Percentiles rank a stretch among this genome's conserved stretches.
These are phyloP conservation scores for Rhadinocentrus ornatus DNA, from an alignment of 2,797 vertebrate genomes.

Conservation along the genomic window DNA sequence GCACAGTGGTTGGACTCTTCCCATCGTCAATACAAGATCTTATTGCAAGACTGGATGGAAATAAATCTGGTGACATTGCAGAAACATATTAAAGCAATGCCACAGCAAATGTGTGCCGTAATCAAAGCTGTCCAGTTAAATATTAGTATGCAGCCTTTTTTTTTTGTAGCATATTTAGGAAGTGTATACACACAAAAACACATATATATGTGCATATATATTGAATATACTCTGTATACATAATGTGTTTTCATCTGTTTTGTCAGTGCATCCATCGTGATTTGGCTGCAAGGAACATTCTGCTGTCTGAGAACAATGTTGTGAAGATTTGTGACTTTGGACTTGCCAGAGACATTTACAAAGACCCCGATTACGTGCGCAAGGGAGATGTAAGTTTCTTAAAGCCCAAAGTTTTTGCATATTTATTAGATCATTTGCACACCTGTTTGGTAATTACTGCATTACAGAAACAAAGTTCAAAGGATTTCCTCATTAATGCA, in stretches of 20 bases:
- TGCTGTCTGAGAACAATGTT: conserved; percentile 93
- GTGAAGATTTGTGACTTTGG: conserved; percentile 97
- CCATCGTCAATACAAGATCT: too few relatives aligned
- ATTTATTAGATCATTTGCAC: conserved; percentile 1
- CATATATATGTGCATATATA: too few relatives aligned
- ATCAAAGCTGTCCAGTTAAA: too few relatives aligned
- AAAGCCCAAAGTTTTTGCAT: neutral
- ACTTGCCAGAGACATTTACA: conserved; percentile 93
- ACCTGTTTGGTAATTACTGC: conserved; percentile 20
- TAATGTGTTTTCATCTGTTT: neutral
- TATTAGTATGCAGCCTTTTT: too few relatives aligned
- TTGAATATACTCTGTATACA: neutral
- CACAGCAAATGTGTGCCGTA: too few relatives aligned
- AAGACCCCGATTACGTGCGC: conserved; percentile 94
- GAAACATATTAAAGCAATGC: too few relatives aligned
- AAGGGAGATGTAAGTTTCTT: conserved; percentile 92
- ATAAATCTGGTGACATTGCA: too few relatives aligned
- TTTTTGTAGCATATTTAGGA: too few relatives aligned
- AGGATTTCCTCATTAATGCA: conserved; percentile 16
- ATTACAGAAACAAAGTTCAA: neutral
- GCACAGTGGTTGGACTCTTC: too few relatives aligned
- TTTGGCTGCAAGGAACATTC: conserved; percentile 92
- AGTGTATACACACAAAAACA: too few relatives aligned
- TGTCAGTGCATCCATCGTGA: conserved; percentile 93
- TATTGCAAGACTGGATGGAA: too few relatives aligned